These are phyloP conservation scores for Thalpophila matura DNA, from an alignment of 2,888 invertebrate species.

Conservation along the genomic window DNA sequence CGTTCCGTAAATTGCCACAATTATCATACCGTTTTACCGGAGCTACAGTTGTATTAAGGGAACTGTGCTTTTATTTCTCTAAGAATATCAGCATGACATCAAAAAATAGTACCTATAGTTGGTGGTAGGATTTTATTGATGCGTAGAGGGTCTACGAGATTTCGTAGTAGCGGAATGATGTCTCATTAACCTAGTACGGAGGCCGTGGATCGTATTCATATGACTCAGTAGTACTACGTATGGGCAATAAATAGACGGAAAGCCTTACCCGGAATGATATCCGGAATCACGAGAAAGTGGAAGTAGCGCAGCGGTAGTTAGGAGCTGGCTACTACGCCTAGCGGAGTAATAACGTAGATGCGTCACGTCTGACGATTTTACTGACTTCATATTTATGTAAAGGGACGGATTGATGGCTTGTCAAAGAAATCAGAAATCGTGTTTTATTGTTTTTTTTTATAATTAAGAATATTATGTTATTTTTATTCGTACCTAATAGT, in stretches of 20 bases:
- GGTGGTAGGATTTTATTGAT: constrained; percentile 57
- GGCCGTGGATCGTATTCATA: constrained; percentile 70
- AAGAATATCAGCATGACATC: constrained; percentile 53
- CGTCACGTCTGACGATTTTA: constrained; percentile 58
- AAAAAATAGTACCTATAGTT: constrained; percentile 47
- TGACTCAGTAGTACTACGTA: constrained; percentile 72
- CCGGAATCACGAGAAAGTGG: constrained; percentile 73
- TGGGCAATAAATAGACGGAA: constrained; percentile 84
- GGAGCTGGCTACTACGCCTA: constrained; percentile 61
- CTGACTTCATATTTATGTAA: constrained; percentile 60
- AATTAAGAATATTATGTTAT: constrained; percentile 11
- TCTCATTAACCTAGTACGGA: constrained; percentile 75
- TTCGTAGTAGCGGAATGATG: constrained; percentile 63
- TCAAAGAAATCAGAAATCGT: constrained; percentile 16
- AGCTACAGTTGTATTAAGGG: constrained; percentile 51
- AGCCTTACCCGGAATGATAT: constrained; percentile 84
- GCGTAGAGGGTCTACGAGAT: constrained; percentile 63
- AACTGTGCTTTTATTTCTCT: constrained; percentile 51
- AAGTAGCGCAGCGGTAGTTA: constrained; percentile 59
- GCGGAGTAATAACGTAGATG: constrained; percentile 59
- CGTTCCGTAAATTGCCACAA: constrained; percentile 81
- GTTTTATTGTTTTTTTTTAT: constrained; percentile 15
- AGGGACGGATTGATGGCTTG: constrained; percentile 41
- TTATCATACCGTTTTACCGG: constrained; percentile 79
- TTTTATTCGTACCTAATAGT: not conserved